Percentiles rank a stretch among this genome's conserved stretches.
These are phyloP conservation scores for Brachionus rubens DNA, from an alignment of 1,140 invertebrate genomes.

Conservation along the genomic window DNA sequence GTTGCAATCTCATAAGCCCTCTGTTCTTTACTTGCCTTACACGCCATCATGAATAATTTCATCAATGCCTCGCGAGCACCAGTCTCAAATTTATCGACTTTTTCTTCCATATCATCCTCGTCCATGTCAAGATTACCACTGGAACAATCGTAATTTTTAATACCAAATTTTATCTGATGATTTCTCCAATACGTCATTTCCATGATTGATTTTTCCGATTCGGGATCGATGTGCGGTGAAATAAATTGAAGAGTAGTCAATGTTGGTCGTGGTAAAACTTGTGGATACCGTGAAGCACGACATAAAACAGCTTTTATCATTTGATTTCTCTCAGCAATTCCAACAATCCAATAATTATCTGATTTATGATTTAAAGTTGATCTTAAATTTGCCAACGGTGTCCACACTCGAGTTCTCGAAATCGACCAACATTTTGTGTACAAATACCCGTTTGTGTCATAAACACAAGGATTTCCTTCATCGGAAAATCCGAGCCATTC, in stretches of 20 bases:
- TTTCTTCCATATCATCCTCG: conserved; percentile 62
- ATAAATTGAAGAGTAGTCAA: conserved; percentile 67
- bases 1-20: conserved; percentile 81
- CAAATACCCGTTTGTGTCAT: conserved; percentile 67
- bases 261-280: conserved; percentile 77
- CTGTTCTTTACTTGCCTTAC: conserved; percentile 75
- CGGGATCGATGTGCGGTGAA: conserved; percentile 76
- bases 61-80: conserved; percentile 70
- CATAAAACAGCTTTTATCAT: conserved; percentile 77
- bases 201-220: conserved; percentile 74
- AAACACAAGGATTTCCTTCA: conserved; percentile 64
- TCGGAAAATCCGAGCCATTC: conserved; percentile 59
- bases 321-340: conserved; percentile 72
- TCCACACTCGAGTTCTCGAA: conserved; percentile 70
- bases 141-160: conserved; percentile 18
- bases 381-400: conserved; percentile 72
- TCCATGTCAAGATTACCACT: conserved; percentile 6
- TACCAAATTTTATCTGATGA: neutral
- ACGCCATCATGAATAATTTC: conserved; percentile 83
- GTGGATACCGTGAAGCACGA: conserved; percentile 79
- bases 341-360: conserved; percentile 77
- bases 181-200: conserved; percentile 62
- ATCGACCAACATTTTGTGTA: conserved; percentile 61
- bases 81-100: conserved; percentile 63
- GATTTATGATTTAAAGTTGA: conserved; percentile 64